Evolutionary conservation across 2,888 invertebrate genomes (phyloP), one percentile per base, ranked within the genome.

Genomic region (Eupithecia subfuscata): DNA sequence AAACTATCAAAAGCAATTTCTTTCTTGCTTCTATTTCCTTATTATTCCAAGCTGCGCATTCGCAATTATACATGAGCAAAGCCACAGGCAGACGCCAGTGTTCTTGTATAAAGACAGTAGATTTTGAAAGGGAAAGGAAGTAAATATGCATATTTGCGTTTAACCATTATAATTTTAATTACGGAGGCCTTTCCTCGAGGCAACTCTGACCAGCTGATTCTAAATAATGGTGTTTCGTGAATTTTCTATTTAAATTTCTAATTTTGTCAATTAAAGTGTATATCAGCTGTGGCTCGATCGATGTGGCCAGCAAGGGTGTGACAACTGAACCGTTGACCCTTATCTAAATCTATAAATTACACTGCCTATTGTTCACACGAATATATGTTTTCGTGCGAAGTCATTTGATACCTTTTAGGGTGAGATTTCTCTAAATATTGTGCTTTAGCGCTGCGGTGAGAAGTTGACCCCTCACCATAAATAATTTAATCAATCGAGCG

Each of bases 321-420:
- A 82, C 78, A 80, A 81, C 80, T 75, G 69, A 80, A 82, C 79
- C 77, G 76, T 76, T 78, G 72, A 76, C 78, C 78, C 82, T 76
- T 83, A 89, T 87, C 86, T 81, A 79, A 86, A 88, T 88, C 87
- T 84, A 89, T 89, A 88, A 88, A 89, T 89, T 86, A 87, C 85
- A 78, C 77, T 76, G 79, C 77, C 82, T 84, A 87, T 87, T 87
- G 88, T 88, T 84, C 86, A 82, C 83, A 75, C 75, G 75, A 76
- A 78, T 82, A 77, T 85, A 80, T 82, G n/a, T 83, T 82, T 84
- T 83, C 81, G 80, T 82, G 73, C 79, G 72, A 78, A 71, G 79
- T 79, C 82, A 82, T 75, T 80, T 81, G 80, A 81, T 82, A 82
- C 80, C 81, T 77, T 75, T 79, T 77, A 72, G 79, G 77, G 81